A percentile compares a stretch with the other conserved stretches of the same genome.
phyloP scores from a whole-genome alignment of 2,888 invertebrate genomes.

The Eilema griseolum region DNA sequence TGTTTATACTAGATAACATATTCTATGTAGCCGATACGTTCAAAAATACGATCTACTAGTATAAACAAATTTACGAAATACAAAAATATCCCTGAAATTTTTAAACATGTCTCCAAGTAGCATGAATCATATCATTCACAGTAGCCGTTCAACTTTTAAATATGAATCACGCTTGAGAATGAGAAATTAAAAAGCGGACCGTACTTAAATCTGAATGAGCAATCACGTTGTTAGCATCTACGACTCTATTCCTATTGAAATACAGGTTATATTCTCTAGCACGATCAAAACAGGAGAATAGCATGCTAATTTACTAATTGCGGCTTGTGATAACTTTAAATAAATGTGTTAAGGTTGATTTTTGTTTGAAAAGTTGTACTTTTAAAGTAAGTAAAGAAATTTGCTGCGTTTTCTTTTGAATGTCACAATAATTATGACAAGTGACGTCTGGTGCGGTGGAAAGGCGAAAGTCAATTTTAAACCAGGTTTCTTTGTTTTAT shows the following conservation, averaged over 20 bases:
- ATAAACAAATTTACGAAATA: neutral
- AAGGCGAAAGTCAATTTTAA: conserved; percentile 44
- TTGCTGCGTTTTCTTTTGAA: conserved; percentile 51
- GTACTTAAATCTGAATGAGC: conserved; percentile 43
- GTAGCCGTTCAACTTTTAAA: conserved; percentile 48
- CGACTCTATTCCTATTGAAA: conserved; percentile 10
- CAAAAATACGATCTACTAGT: neutral
- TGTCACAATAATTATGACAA: conserved; percentile 58
- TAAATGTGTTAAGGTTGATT: conserved; percentile 4
- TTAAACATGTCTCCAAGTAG: conserved; percentile 33
- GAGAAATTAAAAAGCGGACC: conserved; percentile 51
- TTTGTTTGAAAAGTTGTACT: neutral
- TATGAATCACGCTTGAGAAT: conserved; percentile 53
- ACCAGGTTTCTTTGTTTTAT: conserved; percentile 39
- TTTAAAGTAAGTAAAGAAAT: conserved; percentile 30
- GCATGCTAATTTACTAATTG: conserved; percentile 20
- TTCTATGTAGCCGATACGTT: neutral
- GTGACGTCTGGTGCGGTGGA: conserved; percentile 46
- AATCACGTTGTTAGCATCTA: neutral
- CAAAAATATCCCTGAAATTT: conserved; percentile 25
- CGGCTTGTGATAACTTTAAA: conserved; percentile 11
- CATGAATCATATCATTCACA: conserved; percentile 41
- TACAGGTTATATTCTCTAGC: conserved; percentile 33
- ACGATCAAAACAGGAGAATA: conserved; percentile 17
- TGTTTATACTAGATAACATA: no score